A percentile compares a stretch with the other conserved stretches of the same genome.
Conservation (phyloP, 2,797 vertebrate genomes). For the Vireo griseus region DNA sequence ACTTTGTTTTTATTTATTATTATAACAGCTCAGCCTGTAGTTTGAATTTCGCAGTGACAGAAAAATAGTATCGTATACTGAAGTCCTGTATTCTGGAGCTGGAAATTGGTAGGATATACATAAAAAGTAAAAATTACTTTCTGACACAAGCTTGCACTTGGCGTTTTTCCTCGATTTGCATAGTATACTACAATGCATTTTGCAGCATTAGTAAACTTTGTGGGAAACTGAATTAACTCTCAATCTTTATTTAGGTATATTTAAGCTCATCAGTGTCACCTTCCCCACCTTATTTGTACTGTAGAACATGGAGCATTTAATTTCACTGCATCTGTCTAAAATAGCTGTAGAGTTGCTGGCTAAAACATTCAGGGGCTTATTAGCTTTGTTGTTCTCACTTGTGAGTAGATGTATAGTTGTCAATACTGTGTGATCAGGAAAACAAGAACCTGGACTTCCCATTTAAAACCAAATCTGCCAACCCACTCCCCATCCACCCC, state of each 20-base stretch:
- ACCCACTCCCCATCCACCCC: no score
- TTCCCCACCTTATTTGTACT: background rate
- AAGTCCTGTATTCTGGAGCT: background rate
- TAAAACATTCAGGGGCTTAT: background rate
- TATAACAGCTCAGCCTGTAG: background rate
- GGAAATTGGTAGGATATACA: background rate
- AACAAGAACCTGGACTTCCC: background rate
- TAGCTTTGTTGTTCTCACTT: background rate
- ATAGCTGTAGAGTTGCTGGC: background rate
- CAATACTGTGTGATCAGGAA: background rate
- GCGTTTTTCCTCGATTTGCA: background rate
- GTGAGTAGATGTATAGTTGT: background rate
- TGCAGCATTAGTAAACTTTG: background rate
- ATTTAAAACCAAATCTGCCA: background rate
- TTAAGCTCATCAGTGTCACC: background rate
- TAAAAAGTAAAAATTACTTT: background rate
- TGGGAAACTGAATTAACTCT: background rate
- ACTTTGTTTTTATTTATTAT: background rate
- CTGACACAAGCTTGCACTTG: background rate
- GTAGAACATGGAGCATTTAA: background rate
- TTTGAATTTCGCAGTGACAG: background rate
- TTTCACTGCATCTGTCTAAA: background rate
- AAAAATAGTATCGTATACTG: background rate
- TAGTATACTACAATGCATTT: fast-evolving
- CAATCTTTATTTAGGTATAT: background rate